These are phyloP conservation scores for Xylophagus ater DNA, from an alignment of 2,888 invertebrate species.

Conservation along the genomic window DNA sequence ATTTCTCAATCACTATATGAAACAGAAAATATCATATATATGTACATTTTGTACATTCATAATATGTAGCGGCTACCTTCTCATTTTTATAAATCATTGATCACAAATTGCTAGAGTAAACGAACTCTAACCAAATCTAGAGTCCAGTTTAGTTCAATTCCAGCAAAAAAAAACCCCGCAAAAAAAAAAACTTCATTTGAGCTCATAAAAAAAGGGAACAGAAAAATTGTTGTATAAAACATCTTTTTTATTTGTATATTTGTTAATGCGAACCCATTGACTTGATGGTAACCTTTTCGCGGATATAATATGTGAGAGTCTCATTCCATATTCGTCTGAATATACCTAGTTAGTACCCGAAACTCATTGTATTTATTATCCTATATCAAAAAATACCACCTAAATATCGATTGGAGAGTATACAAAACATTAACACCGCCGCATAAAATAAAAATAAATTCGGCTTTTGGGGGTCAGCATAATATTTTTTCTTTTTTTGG, in stretches of 20 bases:
- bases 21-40: too few relatives aligned
- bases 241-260: conserved; percentile 10
- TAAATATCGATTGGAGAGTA: conserved; percentile 14
- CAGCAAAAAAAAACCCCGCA: not conserved
- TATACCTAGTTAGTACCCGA: not conserved
- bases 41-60: too few relatives aligned
- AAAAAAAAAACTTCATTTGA: too few relatives aligned
- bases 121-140: too few relatives aligned
- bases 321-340: not conserved
- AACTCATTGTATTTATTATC: too few relatives aligned
- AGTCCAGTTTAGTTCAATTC: conserved; percentile 1
- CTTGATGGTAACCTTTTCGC: conserved; percentile 17
- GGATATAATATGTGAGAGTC: conserved; percentile 9
- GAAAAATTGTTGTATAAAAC: conserved; percentile 4
- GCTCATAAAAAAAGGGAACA: too few relatives aligned
- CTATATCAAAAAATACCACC: too few relatives aligned
- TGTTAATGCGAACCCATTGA: conserved; percentile 16
- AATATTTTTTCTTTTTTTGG: not conserved
- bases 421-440: conserved; percentile 17
- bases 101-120: conserved; percentile 18
- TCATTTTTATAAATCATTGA: conserved; percentile 11
- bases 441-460: conserved; percentile 19
- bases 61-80: too few relatives aligned
- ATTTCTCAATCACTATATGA: too few relatives aligned
- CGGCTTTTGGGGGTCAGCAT: conserved; percentile 10